Percentiles rank a stretch among this genome's conserved stretches.
These are phyloP conservation scores for Syngnathus rostellatus DNA, from an alignment of 2,797 vertebrate genomes.

Conservation along the genomic window DNA sequence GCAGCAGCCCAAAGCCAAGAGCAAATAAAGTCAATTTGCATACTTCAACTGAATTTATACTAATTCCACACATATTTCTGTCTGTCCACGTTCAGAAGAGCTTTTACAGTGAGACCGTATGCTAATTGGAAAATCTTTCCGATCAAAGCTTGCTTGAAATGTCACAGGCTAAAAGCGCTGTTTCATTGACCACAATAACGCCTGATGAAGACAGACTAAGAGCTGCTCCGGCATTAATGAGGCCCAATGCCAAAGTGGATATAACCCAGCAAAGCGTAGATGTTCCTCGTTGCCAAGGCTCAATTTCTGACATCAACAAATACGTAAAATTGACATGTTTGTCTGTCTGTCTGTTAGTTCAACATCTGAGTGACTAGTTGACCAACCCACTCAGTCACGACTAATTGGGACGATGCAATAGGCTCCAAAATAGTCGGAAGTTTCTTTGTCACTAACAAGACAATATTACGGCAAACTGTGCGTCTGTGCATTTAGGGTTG, in stretches of 20 bases:
- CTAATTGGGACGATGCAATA: not conserved
- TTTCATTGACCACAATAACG: slow-evolving; percentile 34
- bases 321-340: not conserved
- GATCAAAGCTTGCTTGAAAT: slow-evolving; percentile 63
- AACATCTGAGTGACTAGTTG: not conserved
- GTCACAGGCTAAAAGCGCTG: slow-evolving; percentile 41
- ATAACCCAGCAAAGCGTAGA: not conserved
- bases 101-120: slow-evolving; percentile 37
- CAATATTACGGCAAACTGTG: not conserved
- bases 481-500: not conserved
- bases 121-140: slow-evolving; percentile 62
- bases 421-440: not conserved
- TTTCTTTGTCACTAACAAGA: not conserved
- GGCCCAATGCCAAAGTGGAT: slow-evolving; percentile 16
- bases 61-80: not conserved
- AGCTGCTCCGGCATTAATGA: slow-evolving; percentile 20
- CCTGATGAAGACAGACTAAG: slow-evolving; percentile 36
- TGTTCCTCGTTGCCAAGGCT: not conserved
- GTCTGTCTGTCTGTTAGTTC: not conserved
- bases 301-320: not conserved
- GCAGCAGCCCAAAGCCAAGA: slow-evolving; percentile 13
- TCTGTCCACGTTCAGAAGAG: not conserved
- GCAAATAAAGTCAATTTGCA: not conserved
- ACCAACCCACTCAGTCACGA: not conserved
- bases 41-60: slow-evolving; percentile 13